Evolutionary conservation across 1,140 invertebrate genomes (phyloP).

Genomic region (Pogonus chalceus): DNA sequence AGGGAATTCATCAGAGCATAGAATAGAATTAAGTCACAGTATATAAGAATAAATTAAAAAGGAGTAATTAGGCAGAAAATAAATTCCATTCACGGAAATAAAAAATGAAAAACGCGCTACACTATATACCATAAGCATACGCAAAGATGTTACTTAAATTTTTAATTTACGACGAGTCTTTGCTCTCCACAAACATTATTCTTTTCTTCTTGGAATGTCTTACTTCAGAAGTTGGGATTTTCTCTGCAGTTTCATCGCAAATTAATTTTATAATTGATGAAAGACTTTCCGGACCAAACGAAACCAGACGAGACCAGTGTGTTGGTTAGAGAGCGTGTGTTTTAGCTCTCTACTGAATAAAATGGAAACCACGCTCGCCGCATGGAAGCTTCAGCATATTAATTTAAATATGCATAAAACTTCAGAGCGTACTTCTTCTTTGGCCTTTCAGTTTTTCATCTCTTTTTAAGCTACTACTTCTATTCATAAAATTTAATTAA

Average conservation of each 20-base stretch:
- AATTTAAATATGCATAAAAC: neutral
- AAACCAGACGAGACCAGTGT: neutral
- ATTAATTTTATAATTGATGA: neutral
- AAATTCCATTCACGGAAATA: no score
- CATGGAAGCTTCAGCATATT: neutral
- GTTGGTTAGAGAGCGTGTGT: neutral
- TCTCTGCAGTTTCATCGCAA: neutral
- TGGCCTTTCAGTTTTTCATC: no score
- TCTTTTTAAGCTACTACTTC: neutral
- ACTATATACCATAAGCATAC: no score
- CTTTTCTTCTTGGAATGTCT: neutral
- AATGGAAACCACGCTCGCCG: neutral
- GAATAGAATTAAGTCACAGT: no score
- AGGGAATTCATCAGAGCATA: no score
- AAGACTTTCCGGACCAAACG: neutral
- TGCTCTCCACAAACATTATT: neutral
- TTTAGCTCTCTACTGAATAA: neutral
- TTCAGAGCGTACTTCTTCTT: neutral
- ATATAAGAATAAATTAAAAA: no score
- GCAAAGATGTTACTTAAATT: no score
- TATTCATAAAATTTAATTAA: neutral
- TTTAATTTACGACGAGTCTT: neutral
- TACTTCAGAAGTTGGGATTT: neutral
- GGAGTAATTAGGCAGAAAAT: no score
- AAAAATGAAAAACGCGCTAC: no score